phyloP scores from a whole-genome alignment of 2,888 invertebrate species.

The Pterobdella sp. region DNA sequence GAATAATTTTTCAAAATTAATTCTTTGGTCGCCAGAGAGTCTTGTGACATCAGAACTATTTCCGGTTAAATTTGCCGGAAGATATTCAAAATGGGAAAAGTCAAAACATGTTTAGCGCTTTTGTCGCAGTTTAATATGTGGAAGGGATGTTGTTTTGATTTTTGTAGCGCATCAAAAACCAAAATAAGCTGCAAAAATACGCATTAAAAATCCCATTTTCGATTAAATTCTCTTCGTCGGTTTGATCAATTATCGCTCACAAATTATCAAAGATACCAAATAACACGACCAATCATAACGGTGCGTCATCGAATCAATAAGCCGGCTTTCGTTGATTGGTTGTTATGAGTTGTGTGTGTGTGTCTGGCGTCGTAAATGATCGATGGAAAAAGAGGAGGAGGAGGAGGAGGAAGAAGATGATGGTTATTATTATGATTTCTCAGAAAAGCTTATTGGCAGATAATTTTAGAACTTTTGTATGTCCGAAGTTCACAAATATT shows the following conservation, averaged over 20 bases:
- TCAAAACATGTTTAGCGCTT: too few relatives aligned
- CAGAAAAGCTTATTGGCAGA: too few relatives aligned
- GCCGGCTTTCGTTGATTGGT: background rate
- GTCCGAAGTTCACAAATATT: too few relatives aligned
- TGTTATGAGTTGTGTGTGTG: conserved; percentile 7
- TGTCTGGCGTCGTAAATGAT: background rate
- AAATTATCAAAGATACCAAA: conserved; percentile 10
- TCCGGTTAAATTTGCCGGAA: too few relatives aligned
- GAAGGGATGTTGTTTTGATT: too few relatives aligned
- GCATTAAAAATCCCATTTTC: background rate
- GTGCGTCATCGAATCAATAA: conserved; percentile 3
- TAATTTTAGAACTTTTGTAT: too few relatives aligned
- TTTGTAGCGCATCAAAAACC: background rate
- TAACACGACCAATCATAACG: background rate
- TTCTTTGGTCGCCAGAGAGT: too few relatives aligned
- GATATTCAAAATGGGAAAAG: too few relatives aligned
- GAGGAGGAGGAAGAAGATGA: background rate
- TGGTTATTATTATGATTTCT: too few relatives aligned
- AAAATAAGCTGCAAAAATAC: background rate
- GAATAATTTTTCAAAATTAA: too few relatives aligned
- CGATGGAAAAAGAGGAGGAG: background rate
- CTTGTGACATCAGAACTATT: too few relatives aligned
- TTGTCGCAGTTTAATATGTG: too few relatives aligned
- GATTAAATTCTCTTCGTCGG: background rate
- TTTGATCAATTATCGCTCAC: background rate